A percentile compares a stretch with the other conserved stretches of the same genome.
These are phyloP conservation scores for Elaphurus davidianus DNA, from an alignment of 2,113 vertebrate genomes.

Conservation along the genomic window DNA sequence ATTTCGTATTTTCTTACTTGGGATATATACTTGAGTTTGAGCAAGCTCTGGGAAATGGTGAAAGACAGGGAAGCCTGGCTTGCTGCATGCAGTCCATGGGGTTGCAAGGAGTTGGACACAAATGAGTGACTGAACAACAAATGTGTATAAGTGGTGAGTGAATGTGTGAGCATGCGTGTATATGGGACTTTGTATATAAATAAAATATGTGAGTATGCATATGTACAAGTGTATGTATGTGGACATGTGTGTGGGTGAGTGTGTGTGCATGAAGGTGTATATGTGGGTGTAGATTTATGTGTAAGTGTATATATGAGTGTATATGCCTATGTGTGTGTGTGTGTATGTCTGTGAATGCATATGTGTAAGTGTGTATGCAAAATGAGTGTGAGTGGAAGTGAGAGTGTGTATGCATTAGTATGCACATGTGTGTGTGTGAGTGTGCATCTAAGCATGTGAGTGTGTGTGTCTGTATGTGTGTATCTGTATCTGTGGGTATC, in stretches of 20 bases:
- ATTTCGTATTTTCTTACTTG: not conserved
- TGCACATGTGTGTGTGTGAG: not conserved
- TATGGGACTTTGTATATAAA: not conserved
- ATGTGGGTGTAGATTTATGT: not conserved
- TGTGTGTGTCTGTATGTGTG: not conserved
- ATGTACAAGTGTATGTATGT: not conserved
- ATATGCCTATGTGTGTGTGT: fast-evolving
- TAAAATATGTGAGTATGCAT: not conserved
- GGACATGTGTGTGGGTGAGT: fast-evolving
- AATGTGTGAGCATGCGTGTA: not conserved
- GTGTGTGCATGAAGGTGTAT: too few species aligned
- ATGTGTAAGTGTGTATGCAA: not conserved
- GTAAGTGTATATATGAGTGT: not conserved
- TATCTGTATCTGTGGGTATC: too few species aligned
- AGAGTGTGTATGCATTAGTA: not conserved
- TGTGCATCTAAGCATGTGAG: not conserved
- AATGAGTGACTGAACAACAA: fast-evolving
- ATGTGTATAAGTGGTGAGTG: not conserved
- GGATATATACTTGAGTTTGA: not conserved
- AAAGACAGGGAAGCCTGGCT: not conserved
- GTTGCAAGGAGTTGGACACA: not conserved
- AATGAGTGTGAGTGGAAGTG: too few species aligned
- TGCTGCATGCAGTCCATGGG: not conserved
- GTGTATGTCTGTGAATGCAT: not conserved
- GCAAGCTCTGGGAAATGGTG: not conserved